These are phyloP conservation scores for Gryllus longicercus DNA, from an alignment of 2,888 invertebrate genomes.

Conservation along the genomic window DNA sequence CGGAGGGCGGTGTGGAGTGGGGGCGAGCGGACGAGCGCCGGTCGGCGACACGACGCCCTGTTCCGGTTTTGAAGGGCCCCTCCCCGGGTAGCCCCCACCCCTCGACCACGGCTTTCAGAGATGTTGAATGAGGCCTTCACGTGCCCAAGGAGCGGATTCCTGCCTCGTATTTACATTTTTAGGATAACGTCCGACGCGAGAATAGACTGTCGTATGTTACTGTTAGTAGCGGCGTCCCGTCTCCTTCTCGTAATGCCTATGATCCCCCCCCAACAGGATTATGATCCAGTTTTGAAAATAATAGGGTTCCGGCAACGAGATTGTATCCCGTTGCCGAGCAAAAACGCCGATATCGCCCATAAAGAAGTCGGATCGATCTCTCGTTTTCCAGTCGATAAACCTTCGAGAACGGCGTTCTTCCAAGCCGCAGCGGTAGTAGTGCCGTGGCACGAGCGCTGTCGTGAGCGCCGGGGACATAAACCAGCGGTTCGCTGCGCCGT, in stretches of 20 bases:
- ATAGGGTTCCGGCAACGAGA: not conserved
- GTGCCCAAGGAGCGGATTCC: not conserved
- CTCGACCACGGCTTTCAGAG: too few relatives aligned
- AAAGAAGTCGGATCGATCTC: conserved; percentile 1
- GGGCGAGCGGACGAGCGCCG: too few relatives aligned
- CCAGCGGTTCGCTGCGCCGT: too few relatives aligned
- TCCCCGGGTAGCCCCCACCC: too few relatives aligned
- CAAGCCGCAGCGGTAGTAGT: too few relatives aligned
- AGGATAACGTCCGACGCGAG: not conserved
- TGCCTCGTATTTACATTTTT: not conserved
- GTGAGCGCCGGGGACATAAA: too few relatives aligned
- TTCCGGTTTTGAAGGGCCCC: too few relatives aligned
- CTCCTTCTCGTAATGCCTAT: not conserved
- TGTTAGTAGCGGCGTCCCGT: not conserved
- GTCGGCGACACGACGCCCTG: too few relatives aligned
- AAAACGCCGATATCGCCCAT: conserved; percentile 6
- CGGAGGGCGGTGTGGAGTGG: too few relatives aligned
- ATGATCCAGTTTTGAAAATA: conserved; percentile 6
- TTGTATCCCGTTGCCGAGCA: not conserved
- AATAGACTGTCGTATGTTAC: not conserved
- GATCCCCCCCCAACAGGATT: not conserved
- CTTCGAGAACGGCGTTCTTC: not conserved
- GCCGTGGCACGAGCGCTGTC: too few relatives aligned
- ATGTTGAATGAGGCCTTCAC: not conserved
- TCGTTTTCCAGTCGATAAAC: conserved; percentile 17